Evolutionary conservation across 2,888 invertebrate genomes (phyloP).

Genomic region (Brachypterus glaber): DNA sequence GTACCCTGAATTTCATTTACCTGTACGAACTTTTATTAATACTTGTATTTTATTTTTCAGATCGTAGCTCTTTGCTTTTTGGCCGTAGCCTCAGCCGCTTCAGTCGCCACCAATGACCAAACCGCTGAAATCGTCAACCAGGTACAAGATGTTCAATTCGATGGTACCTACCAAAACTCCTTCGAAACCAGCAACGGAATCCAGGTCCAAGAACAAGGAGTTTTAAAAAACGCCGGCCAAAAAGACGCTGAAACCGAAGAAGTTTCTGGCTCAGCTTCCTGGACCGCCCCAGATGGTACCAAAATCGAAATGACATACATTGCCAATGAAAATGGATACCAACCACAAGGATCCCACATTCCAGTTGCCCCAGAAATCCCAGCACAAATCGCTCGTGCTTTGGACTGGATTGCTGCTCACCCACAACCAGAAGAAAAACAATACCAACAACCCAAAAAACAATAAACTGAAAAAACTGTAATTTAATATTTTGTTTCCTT

Average conservation of each 20-base stretch:
- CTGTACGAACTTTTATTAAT: too few relatives aligned
- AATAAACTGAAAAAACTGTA: too few relatives aligned
- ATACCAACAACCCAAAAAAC: too few relatives aligned
- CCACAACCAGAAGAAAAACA: too few relatives aligned
- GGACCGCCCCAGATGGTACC: slow-evolving; percentile 26
- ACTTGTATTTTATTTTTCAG: slow-evolving; percentile 18
- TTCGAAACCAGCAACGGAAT: slow-evolving; percentile 48
- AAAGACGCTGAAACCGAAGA: slow-evolving; percentile 28
- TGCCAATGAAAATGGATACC: slow-evolving; percentile 22
- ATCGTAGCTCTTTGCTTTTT: slow-evolving; percentile 24
- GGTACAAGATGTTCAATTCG: slow-evolving; percentile 38
- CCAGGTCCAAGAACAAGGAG: slow-evolving; percentile 36
- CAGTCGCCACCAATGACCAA: slow-evolving; percentile 23
- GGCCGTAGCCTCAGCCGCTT: slow-evolving; percentile 26
- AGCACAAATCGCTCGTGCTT: slow-evolving; percentile 12
- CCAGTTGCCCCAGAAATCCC: slow-evolving; percentile 18
- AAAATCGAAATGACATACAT: slow-evolving; percentile 22
- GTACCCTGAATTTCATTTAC: slow-evolving; percentile 21
- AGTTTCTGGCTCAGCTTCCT: slow-evolving; percentile 23
- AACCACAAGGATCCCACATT: slow-evolving; percentile 20
- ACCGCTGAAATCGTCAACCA: slow-evolving; percentile 32
- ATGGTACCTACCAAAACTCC: slow-evolving; percentile 39
- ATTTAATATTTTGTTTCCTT: too few relatives aligned
- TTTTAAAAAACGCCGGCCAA: slow-evolving; percentile 30
- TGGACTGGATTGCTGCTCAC: slow-evolving; percentile 11